These are phyloP conservation scores for Danio choprae DNA, from an alignment of 2,797 vertebrate genomes.

Conservation along the genomic window DNA sequence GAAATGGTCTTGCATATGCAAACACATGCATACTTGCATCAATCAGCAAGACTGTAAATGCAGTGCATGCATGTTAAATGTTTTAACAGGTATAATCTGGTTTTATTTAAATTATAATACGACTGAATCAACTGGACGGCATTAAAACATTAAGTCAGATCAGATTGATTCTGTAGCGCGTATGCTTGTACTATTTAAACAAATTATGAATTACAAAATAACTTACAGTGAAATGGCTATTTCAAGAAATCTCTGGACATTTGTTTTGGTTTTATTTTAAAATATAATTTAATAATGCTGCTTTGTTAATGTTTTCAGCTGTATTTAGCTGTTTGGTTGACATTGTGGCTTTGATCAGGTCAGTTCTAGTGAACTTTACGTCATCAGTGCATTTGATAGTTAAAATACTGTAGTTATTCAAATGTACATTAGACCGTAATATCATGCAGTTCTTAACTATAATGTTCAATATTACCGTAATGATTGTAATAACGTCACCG, in stretches of 20 bases:
- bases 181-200: background rate
- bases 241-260: background rate
- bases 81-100: background rate
- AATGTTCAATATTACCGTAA: conserved; percentile 16
- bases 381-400: background rate
- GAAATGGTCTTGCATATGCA: background rate
- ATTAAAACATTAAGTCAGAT: background rate
- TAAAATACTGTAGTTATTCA: background rate
- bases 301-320: background rate
- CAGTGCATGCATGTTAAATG: background rate
- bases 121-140: background rate
- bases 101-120: background rate
- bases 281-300: background rate
- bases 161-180: background rate
- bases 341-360: too few relatives aligned
- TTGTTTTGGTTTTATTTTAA: background rate
- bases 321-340: background rate
- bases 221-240: background rate
- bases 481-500: background rate
- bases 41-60: background rate
- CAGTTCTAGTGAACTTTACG: too few relatives aligned
- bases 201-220: background rate
- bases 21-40: background rate
- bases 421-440: background rate
- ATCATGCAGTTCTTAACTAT: background rate